A percentile compares a stretch with the other conserved stretches of the same genome.
Conservation (phyloP, 2,888 invertebrate species). For the Drosophila vallismaia region DNA sequence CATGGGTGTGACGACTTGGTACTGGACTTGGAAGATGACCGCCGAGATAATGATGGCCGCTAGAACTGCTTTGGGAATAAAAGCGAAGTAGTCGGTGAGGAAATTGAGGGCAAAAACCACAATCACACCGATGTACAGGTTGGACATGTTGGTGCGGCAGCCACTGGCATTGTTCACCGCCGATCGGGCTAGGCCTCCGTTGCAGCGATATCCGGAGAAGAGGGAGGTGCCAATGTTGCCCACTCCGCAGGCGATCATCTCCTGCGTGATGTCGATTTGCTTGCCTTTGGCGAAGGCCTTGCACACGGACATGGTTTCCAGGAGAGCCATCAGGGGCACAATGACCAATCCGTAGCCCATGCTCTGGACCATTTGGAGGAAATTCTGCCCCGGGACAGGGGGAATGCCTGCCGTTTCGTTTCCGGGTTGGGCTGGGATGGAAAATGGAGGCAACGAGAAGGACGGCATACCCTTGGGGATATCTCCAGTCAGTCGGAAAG, state of each 20-base stretch:
- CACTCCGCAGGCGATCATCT: conserved; percentile 92
- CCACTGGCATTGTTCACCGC: conserved; percentile 96
- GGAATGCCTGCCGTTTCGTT: conserved; percentile 72
- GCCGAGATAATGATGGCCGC: conserved; percentile 96
- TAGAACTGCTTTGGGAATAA: conserved; percentile 92
- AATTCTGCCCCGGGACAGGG: conserved; percentile 77
- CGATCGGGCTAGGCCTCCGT: conserved; percentile 91
- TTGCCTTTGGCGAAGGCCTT: conserved; percentile 87
- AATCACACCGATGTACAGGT: conserved; percentile 91
- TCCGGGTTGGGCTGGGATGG: conserved; percentile 84
- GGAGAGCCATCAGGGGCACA: conserved; percentile 92
- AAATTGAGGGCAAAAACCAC: conserved; percentile 92
- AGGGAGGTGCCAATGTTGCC: conserved; percentile 92
- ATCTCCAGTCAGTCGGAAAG: conserved; percentile 88
- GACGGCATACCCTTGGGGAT: conserved; percentile 90
- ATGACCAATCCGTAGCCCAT: conserved; percentile 93
- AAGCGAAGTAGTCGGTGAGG: conserved; percentile 94
- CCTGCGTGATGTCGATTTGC: conserved; percentile 94
- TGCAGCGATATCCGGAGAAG: conserved; percentile 91
- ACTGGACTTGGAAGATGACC: conserved; percentile 95
- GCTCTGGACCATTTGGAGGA: conserved; percentile 90
- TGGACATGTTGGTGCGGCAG: conserved; percentile 92
- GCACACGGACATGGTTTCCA: conserved; percentile 92
- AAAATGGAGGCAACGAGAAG: conserved; percentile 88
- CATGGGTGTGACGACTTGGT: conserved; percentile 92